These are phyloP conservation scores for Lutjanus argentimaculatus DNA, from an alignment of 2,797 vertebrate species.

Conservation along the genomic window DNA sequence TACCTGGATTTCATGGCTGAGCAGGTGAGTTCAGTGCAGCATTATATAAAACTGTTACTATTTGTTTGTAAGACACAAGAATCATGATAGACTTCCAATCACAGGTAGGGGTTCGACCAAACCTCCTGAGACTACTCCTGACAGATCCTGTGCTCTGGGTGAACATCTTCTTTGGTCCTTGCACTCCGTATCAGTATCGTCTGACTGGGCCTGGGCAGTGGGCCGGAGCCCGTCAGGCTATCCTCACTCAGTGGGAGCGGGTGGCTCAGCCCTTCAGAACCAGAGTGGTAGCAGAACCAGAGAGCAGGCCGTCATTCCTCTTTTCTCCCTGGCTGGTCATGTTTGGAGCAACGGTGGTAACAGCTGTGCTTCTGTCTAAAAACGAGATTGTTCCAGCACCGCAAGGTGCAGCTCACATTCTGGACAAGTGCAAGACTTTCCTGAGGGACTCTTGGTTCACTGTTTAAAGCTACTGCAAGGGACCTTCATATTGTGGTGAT, in stretches of 20 bases:
- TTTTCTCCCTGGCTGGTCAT: conserved; percentile 60
- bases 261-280: conserved; percentile 86
- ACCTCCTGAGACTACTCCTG: conserved; percentile 80
- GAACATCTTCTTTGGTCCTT: conserved; percentile 89
- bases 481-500: too few species aligned
- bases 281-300: conserved; percentile 60
- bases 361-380: conserved; percentile 64
- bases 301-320: background rate
- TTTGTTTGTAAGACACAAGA: background rate
- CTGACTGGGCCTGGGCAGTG: conserved; percentile 88
- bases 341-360: conserved; percentile 72
- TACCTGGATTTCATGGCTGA: conserved; percentile 88
- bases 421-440: conserved; percentile 31
- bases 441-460: conserved; percentile 26
- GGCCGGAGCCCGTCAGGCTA: conserved; percentile 88
- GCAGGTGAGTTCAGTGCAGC: conserved; percentile 74
- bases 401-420: conserved; percentile 18
- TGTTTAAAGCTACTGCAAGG: too few species aligned
- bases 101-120: conserved; percentile 85
- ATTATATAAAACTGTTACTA: background rate
- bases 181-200: conserved; percentile 90
- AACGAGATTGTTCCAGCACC: background rate
- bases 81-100: conserved; percentile 19
- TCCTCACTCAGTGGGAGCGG: conserved; percentile 90
- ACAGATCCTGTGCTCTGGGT: conserved; percentile 87